Evolutionary conservation across 2,888 invertebrate genomes (phyloP), one percentile per base, ranked within the genome.

Genomic region (Rapana venosa): DNA sequence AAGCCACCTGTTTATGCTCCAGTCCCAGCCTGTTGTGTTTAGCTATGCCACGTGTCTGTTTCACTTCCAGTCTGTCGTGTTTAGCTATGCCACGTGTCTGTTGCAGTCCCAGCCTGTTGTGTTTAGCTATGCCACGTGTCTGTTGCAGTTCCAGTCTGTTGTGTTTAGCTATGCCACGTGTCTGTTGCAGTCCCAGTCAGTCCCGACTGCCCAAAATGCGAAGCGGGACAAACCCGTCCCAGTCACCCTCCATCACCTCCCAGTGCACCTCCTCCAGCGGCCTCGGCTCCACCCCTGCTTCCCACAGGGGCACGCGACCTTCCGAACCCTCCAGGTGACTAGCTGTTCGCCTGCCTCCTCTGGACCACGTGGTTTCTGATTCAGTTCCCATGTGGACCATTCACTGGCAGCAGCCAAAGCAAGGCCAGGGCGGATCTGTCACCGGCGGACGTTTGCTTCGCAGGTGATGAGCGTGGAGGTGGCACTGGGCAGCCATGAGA

Each of bases 311-410:
- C 47, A 74, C 92, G 20, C 74, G 85, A 8, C 86, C 89, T n/a
- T 83, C 88, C 26, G 88, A 87, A 58, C 61, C 88, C 58, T 87
- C 86, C 79, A 94, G 94, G 92, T 95, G 95, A 95, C 94, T 93
- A 93, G 92, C 93, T 77, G 93, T 94, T 93, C 94, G 94, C 91
- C 94, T 95, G 91, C 95, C 94, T 92, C 95, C 95, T 47, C 92
- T 94, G 81, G 92, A 93, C 88, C 93, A 93, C 88, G 89, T 22
- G 13, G 36, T 47, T 47, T 47, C 47, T 6, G 26, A 47, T 22
- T 26, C 47, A 47, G 91, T 92, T 91, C 93, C 93, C 47, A 20
- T 74, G 26, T 90, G 93, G 87, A 87, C 93, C 20, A 93, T 92
- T 77, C 92, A 93, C 6, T 93, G 93, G 36, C 85, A 88, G n/a